Conservation (phyloP, 2,888 invertebrate species). For the Orthonychiurus folsomi region DNA sequence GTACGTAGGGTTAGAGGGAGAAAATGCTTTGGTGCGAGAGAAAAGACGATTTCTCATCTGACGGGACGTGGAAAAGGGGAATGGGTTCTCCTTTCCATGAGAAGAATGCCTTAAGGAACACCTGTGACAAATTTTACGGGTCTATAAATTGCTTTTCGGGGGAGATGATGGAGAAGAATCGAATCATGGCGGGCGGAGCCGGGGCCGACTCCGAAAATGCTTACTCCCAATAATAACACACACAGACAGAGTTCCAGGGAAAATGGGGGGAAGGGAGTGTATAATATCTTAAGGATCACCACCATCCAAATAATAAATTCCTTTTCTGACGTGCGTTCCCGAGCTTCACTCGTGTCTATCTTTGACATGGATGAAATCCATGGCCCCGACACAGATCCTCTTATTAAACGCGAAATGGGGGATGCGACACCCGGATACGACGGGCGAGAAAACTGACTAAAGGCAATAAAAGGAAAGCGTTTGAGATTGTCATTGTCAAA, state of each 20-base stretch:
- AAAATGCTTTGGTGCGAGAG: neutral
- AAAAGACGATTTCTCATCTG: neutral
- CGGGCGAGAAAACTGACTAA: neutral
- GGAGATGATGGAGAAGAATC: conserved; percentile 1
- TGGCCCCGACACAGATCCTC: no score
- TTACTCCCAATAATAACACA: neutral
- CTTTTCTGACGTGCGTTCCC: no score
- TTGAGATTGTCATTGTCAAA: neutral
- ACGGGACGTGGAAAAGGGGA: neutral
- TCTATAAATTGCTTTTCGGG: conserved; percentile 27
- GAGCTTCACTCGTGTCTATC: no score
- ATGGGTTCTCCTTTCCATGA: neutral
- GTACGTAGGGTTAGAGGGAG: no score
- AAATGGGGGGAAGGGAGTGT: neutral
- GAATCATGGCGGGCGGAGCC: neutral
- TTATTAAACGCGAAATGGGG: no score
- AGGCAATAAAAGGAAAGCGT: neutral
- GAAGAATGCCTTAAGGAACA: conserved; percentile 21
- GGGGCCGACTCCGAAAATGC: neutral
- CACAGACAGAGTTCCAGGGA: neutral
- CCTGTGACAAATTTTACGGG: conserved; percentile 38
- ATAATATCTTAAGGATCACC: neutral
- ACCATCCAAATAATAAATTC: no score
- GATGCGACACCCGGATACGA: no score
- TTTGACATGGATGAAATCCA: no score